phyloP scores from a whole-genome alignment of 2,888 invertebrate genomes.

The Dicranocentrus wangi region DNA sequence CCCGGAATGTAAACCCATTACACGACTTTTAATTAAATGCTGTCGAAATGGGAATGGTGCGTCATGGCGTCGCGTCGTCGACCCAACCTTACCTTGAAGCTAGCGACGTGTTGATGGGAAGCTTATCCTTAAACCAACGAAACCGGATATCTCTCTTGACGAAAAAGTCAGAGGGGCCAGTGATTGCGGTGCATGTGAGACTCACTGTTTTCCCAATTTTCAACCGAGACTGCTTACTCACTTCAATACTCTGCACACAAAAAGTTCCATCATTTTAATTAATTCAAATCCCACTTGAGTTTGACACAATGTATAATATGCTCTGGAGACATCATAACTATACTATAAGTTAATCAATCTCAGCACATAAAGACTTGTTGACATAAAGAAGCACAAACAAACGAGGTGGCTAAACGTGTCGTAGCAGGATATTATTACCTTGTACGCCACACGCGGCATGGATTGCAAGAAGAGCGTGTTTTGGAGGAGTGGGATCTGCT shows the following conservation, averaged over 20 bases:
- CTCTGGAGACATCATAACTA: conserved; percentile 17
- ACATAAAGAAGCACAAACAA: not conserved
- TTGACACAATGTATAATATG: conserved; percentile 14
- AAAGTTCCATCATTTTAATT: conserved; percentile 41
- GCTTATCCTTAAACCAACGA: conserved; percentile 67
- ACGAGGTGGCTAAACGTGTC: not conserved
- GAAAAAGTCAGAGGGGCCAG: conserved; percentile 36
- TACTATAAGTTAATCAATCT: not conserved
- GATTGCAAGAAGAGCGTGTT: conserved; percentile 7
- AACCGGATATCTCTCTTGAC: conserved; percentile 50
- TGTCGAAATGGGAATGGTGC: no score
- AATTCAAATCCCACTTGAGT: not conserved
- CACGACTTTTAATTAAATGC: no score
- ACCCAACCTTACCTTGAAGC: conserved; percentile 67
- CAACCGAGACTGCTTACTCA: conserved; percentile 25
- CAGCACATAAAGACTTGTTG: not conserved
- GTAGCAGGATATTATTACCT: no score
- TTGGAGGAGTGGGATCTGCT: conserved; percentile 9
- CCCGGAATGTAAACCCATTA: no score
- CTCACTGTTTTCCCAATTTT: conserved; percentile 40
- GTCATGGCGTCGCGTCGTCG: no score
- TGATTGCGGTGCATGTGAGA: conserved; percentile 44
- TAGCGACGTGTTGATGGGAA: conserved; percentile 65
- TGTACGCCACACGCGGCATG: conserved; percentile 50
- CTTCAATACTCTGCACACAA: conserved; percentile 43